Evolutionary conservation across 2,113 vertebrate genomes (phyloP), one percentile per base, ranked within the genome.

Genomic region (Galeopterus variegatus): DNA sequence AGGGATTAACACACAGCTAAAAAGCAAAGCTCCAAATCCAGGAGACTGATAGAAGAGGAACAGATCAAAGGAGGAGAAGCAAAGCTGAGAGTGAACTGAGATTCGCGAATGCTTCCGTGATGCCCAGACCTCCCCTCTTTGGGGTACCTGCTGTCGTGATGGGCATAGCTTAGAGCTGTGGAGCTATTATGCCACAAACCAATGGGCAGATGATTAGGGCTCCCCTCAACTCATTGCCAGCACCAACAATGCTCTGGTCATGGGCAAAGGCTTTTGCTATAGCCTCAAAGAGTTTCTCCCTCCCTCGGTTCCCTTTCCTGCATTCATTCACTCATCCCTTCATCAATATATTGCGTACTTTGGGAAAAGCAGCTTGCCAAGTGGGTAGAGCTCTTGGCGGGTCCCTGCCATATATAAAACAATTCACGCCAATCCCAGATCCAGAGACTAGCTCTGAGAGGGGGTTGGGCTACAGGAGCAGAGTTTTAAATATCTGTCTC

Each of bases 401-500:
- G 18, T 69, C 73, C 36, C 76, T 33, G 9, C 8, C 19, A 45
- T 4, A 1, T 48, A 4, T 8, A 12, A 87, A 87, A 77, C 62
- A 52, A 2, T 33, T 64, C 21, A 14, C 11, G 24, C 33, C 13
- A 4, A 33, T 93, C 76, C 79, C 79, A 83, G 92, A 80, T 15
- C 65, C 13, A 2, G 52, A 69, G 24, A 80, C 14, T 45, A 52
- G 23, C 79, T 62, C 86, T 54, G n/a, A 64, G 45, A 65, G 73
- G 67, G 31, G 36, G 72, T 45, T 4, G 12, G 54, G 76, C 72
- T 95, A 70, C 24, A n/a, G 64, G 76, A 94, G 15, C 86, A 88
- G 86, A 62, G 4, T 75, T 96, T 92, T 92, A 97, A 96, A 97
- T 95, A 94, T 82, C 73, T 84, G 64, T 96, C 97, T 97, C 95